Evolutionary conservation across 1,140 invertebrate genomes (phyloP), one percentile per base, ranked within the genome.

Genomic region (Hyposmocoma kahamanoa): DNA sequence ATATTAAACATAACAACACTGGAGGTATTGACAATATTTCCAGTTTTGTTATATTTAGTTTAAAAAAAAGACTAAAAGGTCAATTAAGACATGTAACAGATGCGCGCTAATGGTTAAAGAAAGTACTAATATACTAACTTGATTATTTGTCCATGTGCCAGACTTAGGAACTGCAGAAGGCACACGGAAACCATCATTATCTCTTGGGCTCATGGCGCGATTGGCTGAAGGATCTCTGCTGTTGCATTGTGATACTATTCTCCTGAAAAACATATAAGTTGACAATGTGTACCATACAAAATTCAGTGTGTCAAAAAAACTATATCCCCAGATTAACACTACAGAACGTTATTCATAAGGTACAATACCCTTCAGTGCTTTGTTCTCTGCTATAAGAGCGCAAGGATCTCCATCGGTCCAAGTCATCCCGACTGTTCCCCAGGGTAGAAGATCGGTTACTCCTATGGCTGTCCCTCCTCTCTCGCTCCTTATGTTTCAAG

Each of bases 221-320:
- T 76, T 78, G 3, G 57, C 61, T 36, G 81, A 84, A 30, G 69
- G 56, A 43, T 83, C 81, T 66, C 81, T 69, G 32, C 81, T 84
- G 38, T 84, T 84, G 56, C 81, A 83, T 53, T 84, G 81, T n/a
- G 81, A 84, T 17, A 84, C 74, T 47, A 84, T 83, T 58, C 67
- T 72, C 53, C 81, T 84, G 53, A 30, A 53, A 72, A 47, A 20
- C 13, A 13, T 10, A 18, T 5, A 11, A n/a, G n/a, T n/a, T n/a
- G n/a, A n/a, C n/a, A n/a, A n/a, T n/a, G n/a, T n/a, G n/a, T n/a
- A n/a, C n/a, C n/a, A n/a, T n/a, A n/a, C n/a, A n/a, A n/a, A n/a
- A n/a, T n/a, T n/a, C n/a, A n/a, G n/a, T n/a, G n/a, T n/a, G n/a
- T n/a, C n/a, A n/a, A n/a, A n/a, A n/a, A n/a, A n/a, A n/a, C n/a